Conservation (phyloP, 2,113 vertebrate species). For the Nicator chloris region DNA sequence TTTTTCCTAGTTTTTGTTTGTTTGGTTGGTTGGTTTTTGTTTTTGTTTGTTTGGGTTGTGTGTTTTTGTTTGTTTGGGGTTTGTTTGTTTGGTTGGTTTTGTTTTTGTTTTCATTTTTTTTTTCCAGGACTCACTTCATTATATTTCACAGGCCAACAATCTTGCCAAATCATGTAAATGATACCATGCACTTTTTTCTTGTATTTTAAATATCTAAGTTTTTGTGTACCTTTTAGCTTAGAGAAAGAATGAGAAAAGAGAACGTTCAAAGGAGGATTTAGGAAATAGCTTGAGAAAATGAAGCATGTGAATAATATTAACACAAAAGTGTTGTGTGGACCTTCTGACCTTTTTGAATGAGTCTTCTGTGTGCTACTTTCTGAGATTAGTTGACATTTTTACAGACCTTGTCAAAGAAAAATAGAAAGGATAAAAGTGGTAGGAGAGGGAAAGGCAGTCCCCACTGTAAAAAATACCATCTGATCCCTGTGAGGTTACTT, state of each 20-base stretch:
- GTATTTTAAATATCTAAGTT: background rate
- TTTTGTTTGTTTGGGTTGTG: no score
- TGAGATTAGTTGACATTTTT: constrained; percentile 28
- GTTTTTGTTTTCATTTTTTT: no score
- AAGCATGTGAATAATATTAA: constrained; percentile 35
- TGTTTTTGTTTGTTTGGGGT: background rate
- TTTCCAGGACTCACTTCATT: background rate
- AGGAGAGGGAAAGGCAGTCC: constrained; percentile 30
- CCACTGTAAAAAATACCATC: constrained; percentile 22
- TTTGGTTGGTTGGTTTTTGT: no score
- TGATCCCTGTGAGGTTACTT: background rate
- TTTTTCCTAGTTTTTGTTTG: no score
- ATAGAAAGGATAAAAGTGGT: constrained; percentile 51
- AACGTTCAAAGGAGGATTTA: constrained; percentile 27
- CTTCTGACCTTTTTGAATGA: constrained; percentile 27
- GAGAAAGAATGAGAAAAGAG: background rate
- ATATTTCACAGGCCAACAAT: background rate
- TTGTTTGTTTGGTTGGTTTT: background rate
- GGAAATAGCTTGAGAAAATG: constrained; percentile 12
- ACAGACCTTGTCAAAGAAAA: constrained; percentile 50
- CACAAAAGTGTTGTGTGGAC: background rate
- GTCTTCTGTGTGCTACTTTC: background rate
- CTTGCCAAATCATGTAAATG: background rate
- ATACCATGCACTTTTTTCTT: background rate
- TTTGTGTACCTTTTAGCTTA: background rate